Evolutionary conservation across 2,113 vertebrate genomes (phyloP), one percentile per base, ranked within the genome.

Genomic region (Corvus hawaiiensis): DNA sequence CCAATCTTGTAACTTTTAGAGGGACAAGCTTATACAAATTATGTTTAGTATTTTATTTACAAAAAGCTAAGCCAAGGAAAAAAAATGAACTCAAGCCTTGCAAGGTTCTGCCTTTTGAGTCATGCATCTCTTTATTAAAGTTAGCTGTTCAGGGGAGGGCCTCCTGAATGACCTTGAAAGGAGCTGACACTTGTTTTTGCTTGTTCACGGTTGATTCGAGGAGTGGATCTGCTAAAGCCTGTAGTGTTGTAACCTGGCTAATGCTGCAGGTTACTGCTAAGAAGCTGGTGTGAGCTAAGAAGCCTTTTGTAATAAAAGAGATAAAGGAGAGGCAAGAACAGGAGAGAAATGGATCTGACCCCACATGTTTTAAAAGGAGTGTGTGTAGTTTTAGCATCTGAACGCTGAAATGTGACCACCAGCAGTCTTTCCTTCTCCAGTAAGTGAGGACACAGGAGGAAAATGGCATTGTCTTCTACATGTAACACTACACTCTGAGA

Each of bases 161-260:
- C 87, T 86, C 89, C 49, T 0, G 0, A 55, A 33, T 81, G 91
- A 94, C 93, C 93, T 97, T 96, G 92, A 83, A 63, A 75, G 83
- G 80, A 95, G 91, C 96, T 94, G 96, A 94, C 80, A 41, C 43
- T 52, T 49, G 87, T 8, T 13, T 86, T 83, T 69, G 44, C 64
- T 89, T 85, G 83, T 93, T 92, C 91, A 75, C 87, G 93, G 88
- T 28, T 93, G 82, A 94, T 93, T 93, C 84, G 94, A 87, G 84
- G 67, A 96, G 83, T 69, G 92, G 89, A 95, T 95, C 83, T 89
- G 37, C 89, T 85, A 54, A 46, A 96, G 73, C 84, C 77, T 61
- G 82, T 35, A 24, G 83, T 71, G 75, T 8, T 83, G 85, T 76
- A 89, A 87, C 79, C 84, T 93, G 94, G 71, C 89, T 94, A 44